Conservation (phyloP, 2,113 vertebrate genomes). For the Fregata magnificens region DNA sequence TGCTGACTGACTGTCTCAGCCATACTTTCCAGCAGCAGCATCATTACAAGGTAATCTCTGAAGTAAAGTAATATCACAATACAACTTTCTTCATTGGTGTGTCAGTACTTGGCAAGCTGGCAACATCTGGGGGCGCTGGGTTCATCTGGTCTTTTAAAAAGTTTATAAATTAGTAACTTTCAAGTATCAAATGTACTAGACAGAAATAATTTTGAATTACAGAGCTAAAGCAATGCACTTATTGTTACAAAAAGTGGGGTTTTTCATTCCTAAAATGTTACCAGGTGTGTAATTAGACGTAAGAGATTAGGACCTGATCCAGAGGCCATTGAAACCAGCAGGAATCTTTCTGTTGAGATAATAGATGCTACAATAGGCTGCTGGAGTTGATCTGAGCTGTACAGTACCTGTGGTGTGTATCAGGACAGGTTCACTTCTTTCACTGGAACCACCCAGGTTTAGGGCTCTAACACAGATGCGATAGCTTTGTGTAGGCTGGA, state of each 20-base stretch:
- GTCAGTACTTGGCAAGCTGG: neutral
- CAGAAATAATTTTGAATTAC: neutral
- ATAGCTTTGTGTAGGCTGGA: slow-evolving; percentile 81
- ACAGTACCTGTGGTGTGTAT: slow-evolving; percentile 85
- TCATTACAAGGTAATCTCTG: neutral
- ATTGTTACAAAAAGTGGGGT: neutral
- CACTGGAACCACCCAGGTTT: slow-evolving; percentile 89
- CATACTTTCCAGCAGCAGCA: neutral
- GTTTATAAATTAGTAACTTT: neutral
- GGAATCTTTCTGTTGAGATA: neutral
- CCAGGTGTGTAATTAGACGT: neutral
- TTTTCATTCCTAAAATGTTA: neutral
- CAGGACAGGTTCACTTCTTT: slow-evolving; percentile 76
- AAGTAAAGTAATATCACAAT: neutral
- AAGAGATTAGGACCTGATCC: neutral
- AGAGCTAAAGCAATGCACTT: neutral
- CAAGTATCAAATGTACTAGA: neutral
- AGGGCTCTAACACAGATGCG: slow-evolving; percentile 82
- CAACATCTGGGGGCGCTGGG: accelerated
- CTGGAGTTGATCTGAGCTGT: neutral
- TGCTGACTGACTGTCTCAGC: neutral
- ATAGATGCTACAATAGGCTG: neutral
- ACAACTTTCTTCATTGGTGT: neutral
- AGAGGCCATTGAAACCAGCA: neutral
- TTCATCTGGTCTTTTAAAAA: neutral